A percentile compares a stretch with the other conserved stretches of the same genome.
These are phyloP conservation scores for Parnassius apollo DNA, from an alignment of 2,888 invertebrate species.

Conservation along the genomic window DNA sequence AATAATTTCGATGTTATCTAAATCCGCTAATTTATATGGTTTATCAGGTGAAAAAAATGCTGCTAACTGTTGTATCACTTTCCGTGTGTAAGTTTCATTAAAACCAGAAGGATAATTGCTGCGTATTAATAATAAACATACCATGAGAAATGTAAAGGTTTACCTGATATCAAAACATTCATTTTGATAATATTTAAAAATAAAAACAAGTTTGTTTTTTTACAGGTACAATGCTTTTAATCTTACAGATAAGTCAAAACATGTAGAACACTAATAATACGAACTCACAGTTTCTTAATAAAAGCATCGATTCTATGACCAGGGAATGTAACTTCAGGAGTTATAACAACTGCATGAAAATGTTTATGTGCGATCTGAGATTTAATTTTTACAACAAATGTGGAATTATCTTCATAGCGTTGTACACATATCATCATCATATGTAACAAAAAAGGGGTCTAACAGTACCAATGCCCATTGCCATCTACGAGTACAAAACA, in stretches of 20 bases:
- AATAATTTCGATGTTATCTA: slow-evolving; percentile 11
- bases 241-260: too few relatives aligned
- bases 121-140: background rate
- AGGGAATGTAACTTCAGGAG: slow-evolving; percentile 17
- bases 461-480: slow-evolving; percentile 7
- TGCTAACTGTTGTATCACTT: slow-evolving; percentile 15
- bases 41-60: slow-evolving; percentile 23
- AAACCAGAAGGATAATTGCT: slow-evolving; percentile 3
- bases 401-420: slow-evolving; percentile 18
- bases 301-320: slow-evolving; percentile 12
- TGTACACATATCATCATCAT: slow-evolving; percentile 16
- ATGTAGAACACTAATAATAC: background rate
- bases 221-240: too few relatives aligned
- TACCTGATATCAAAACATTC: too few relatives aligned
- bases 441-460: background rate
- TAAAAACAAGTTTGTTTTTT: too few relatives aligned
- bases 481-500: slow-evolving; percentile 14
- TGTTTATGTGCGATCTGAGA: background rate
- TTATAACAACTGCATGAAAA: slow-evolving; percentile 20
- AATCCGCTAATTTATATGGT: slow-evolving; percentile 9
- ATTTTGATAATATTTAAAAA: background rate
- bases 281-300: slow-evolving; percentile 17
- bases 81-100: slow-evolving; percentile 8
- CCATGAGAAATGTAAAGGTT: background rate
- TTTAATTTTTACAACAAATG: slow-evolving; percentile 11